Percentiles rank a stretch among this genome's conserved stretches.
These are phyloP conservation scores for Parnassius apollo DNA, from an alignment of 2,888 invertebrate species.

Conservation along the genomic window DNA sequence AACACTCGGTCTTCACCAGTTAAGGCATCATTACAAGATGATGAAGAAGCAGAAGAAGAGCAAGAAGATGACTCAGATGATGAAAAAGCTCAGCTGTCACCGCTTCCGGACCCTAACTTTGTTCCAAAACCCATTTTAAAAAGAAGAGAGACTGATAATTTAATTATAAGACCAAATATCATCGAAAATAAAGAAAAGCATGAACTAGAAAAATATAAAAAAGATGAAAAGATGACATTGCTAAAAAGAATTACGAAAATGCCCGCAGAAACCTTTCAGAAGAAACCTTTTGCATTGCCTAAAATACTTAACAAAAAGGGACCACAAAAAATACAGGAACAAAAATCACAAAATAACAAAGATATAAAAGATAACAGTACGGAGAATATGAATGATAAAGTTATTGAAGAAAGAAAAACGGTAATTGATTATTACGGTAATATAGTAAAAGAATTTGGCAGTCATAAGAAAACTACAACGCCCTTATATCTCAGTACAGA, in stretches of 20 bases:
- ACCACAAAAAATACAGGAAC: conserved; percentile 45
- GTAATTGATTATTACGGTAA: conserved; percentile 91
- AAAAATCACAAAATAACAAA: conserved; percentile 31
- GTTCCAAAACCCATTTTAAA: conserved; percentile 91
- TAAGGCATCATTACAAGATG: conserved; percentile 52
- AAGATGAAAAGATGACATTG: conserved; percentile 61
- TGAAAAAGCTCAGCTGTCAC: conserved; percentile 81
- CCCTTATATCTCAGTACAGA: conserved; percentile 83
- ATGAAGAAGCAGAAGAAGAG: conserved; percentile 60
- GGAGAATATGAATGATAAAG: conserved; percentile 56
- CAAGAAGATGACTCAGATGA: conserved; percentile 70
- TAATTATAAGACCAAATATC: conserved; percentile 30
- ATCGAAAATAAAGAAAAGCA: conserved; percentile 42
- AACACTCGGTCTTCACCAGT: conserved; percentile 46
- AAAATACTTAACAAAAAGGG: conserved; percentile 66
- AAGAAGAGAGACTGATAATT: conserved; percentile 68
- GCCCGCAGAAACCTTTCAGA: conserved; percentile 44
- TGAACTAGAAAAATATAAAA: conserved; percentile 50
- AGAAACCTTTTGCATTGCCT: conserved; percentile 59
- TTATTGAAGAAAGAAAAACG: conserved; percentile 84
- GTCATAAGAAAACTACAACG: conserved; percentile 67
- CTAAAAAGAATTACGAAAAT: conserved; percentile 71
- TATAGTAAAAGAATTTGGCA: conserved; percentile 87
- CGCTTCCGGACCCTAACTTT: conserved; percentile 86
- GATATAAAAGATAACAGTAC: conserved; percentile 41